Evolutionary conservation across 2,888 invertebrate species (phyloP).

Genomic region (Chrysomela aeneicollis): DNA sequence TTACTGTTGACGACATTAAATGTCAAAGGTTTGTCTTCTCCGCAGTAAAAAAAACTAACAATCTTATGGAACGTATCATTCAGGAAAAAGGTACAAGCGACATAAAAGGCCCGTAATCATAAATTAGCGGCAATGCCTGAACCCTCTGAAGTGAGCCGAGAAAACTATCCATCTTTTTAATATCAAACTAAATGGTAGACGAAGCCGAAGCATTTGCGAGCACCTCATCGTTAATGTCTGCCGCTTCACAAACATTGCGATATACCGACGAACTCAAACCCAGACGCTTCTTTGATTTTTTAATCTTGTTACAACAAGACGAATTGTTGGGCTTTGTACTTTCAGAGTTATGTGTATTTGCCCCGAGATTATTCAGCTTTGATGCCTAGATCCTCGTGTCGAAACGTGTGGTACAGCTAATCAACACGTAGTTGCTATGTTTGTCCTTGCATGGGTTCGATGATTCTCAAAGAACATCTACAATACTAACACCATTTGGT

Average conservation of each 20-base stretch:
- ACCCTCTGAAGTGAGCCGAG: slow-evolving; percentile 59
- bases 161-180: slow-evolving; percentile 60
- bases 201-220: slow-evolving; percentile 59
- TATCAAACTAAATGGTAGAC: slow-evolving; percentile 61
- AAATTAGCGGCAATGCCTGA: slow-evolving; percentile 56
- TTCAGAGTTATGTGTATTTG: too few relatives aligned
- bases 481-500: too few relatives aligned
- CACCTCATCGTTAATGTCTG: slow-evolving; percentile 32
- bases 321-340: background rate
- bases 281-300: slow-evolving; percentile 6
- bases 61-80: too few relatives aligned
- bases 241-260: slow-evolving; percentile 45
- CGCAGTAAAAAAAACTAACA: too few relatives aligned
- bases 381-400: too few relatives aligned
- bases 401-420: too few relatives aligned
- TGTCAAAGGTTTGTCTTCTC: too few relatives aligned
- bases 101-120: slow-evolving; percentile 54
- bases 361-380: too few relatives aligned
- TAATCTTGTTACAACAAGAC: background rate
- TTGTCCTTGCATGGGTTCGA: too few relatives aligned
- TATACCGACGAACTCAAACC: slow-evolving; percentile 39
- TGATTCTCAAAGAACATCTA: too few relatives aligned
- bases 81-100: slow-evolving; percentile 9
- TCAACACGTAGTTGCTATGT: background rate
- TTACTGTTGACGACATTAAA: too few relatives aligned